phyloP scores from a whole-genome alignment of 2,888 invertebrate genomes.

The Apantesis nais region DNA sequence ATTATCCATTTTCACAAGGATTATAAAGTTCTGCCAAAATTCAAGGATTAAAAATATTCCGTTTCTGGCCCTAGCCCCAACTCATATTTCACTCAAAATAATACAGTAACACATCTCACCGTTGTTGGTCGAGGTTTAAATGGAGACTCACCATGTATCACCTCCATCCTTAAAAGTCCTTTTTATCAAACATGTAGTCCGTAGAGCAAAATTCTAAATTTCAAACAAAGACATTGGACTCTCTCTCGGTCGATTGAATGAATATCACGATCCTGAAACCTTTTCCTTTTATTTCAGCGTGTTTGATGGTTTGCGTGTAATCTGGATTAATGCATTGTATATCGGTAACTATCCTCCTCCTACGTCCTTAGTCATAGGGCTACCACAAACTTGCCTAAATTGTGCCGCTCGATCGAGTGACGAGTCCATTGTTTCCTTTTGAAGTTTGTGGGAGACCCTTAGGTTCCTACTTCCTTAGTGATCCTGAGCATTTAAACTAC shows the following conservation, averaged over 20 bases:
- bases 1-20: background rate
- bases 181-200: background rate
- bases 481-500: background rate
- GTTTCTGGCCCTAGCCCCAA: background rate
- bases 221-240: conserved; percentile 71
- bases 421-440: conserved; percentile 70
- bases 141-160: background rate
- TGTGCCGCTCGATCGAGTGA: conserved; percentile 64
- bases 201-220: conserved; percentile 65
- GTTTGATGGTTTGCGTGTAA: conserved; percentile 86
- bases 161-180: background rate
- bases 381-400: conserved; percentile 73
- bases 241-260: conserved; percentile 62
- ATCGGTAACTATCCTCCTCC: conserved; percentile 77
- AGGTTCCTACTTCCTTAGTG: conserved; percentile 25
- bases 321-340: conserved; percentile 73
- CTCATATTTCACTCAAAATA: background rate
- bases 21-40: background rate
- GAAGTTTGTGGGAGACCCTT: conserved; percentile 77
- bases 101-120: conserved; percentile 1
- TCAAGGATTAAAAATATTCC: background rate
- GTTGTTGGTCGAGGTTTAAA: background rate
- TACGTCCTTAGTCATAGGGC: conserved; percentile 57
- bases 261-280: conserved; percentile 49
- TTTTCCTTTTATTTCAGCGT: conserved; percentile 79